Evolutionary conservation across 2,113 vertebrate species (phyloP), one percentile per base, ranked within the genome.

Genomic region (Calidris pygmaea): DNA sequence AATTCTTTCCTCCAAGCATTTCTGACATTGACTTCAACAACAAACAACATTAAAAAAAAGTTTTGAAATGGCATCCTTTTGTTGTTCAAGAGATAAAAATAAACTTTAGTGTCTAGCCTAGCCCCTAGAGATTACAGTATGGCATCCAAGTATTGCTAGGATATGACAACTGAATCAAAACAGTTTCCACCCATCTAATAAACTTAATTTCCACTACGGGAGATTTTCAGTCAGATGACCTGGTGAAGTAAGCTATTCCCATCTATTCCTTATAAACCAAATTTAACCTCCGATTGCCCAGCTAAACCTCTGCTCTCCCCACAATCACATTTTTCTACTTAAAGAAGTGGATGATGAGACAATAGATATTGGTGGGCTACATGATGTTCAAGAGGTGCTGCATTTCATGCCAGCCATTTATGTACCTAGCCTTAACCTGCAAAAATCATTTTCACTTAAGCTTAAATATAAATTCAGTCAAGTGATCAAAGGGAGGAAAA

Each of bases 1-100:
- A 39, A 6, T 56, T 72, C 60, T 66, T 39, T 30, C 27, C 70
- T 53, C 43, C 37, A 45, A 18, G 29, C 9, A 30, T 12, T 92
- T 73, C 43, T 90, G 67, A 47, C 1, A 1, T 7, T 9, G 13
- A 72, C 56, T 60, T 85, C 67, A 75, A 37, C 17, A 41, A 89
- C 1, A 3, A 71, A 74, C 41, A 35, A 34, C 7, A n/a, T 1
- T 0, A 10, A 10, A n/a, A 30, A 20, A 63, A 27, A 7, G 22
- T 45, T 66, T 1, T 67, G 20, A 50, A 85, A 35, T 23, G 12
- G 10, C 27, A 76, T 41, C 30, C 34, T 65, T 85, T 13, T 41
- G 14, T 48, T 76, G 12, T 27, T 34, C 10, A 68, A 59, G n/a
- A 45, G 37, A 48, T 27, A 47, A 48, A 90, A 93, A 59, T 59